Percentiles rank a stretch among this genome's conserved stretches.
Evolutionary conservation across 2,113 vertebrate species (phyloP).

Genomic region (Equus quagga): DNA sequence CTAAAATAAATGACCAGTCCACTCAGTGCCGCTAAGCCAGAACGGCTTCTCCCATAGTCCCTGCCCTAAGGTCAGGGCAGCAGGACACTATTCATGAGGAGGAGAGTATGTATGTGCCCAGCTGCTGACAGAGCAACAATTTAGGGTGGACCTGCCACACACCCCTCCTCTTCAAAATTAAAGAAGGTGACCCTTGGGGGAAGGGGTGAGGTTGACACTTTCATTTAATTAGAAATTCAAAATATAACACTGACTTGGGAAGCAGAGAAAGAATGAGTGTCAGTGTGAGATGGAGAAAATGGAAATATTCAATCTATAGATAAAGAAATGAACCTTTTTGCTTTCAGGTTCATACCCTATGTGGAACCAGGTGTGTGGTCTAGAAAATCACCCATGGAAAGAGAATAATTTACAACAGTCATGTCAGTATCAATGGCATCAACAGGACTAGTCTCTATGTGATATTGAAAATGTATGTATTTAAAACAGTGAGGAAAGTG

Average conservation of each 20-base stretch:
- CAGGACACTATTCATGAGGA: background rate
- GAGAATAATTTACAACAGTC: background rate
- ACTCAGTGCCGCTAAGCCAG: too few relatives aligned
- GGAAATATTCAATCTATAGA: background rate
- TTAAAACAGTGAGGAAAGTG: background rate
- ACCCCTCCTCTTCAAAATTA: background rate
- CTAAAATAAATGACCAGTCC: background rate
- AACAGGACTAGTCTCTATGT: background rate
- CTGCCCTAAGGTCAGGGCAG: rapidly evolving
- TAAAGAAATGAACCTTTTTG: background rate
- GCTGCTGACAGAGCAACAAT: rapidly evolving
- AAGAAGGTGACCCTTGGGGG: background rate
- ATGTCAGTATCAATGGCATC: rapidly evolving
- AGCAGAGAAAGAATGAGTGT: background rate
- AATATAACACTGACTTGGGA: background rate
- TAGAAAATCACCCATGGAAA: background rate
- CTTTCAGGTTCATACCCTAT: background rate
- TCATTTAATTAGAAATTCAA: background rate
- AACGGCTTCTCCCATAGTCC: background rate
- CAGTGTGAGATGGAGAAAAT: background rate
- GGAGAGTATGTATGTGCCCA: rapidly evolving
- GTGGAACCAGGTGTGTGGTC: background rate
- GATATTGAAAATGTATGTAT: background rate
- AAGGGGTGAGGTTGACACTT: background rate
- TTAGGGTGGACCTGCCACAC: rapidly evolving